These are phyloP conservation scores for Cliona cf. orientalis DNA, from an alignment of 37 sponge, comb jelly and placozoan genomes.

Conservation along the genomic window DNA sequence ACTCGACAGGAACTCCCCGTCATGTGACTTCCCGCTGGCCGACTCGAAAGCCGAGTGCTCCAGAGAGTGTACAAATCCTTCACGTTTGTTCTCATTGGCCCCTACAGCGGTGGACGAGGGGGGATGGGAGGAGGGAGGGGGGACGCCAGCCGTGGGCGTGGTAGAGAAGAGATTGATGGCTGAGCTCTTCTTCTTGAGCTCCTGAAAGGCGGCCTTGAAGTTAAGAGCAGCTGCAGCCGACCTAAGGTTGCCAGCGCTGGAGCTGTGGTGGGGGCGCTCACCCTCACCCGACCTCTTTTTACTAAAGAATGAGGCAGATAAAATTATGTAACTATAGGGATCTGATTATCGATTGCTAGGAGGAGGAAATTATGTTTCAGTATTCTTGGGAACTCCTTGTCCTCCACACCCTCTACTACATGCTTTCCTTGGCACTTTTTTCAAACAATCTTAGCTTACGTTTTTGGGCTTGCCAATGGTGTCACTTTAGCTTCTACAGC, in stretches of 20 bases:
- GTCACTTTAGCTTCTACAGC: slow-evolving; percentile 2
- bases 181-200: slow-evolving; percentile 43
- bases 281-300: background rate
- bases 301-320: background rate
- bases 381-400: background rate
- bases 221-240: background rate
- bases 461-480: slow-evolving; percentile 11
- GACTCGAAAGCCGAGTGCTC: no score
- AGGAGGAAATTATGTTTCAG: background rate
- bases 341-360: background rate
- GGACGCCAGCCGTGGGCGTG: background rate
- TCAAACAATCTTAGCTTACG: slow-evolving; percentile 1
- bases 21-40: no score
- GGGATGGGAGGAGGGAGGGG: background rate
- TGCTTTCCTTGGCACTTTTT: background rate
- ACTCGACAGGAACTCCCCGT: background rate
- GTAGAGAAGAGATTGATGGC: slow-evolving; percentile 52
- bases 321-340: background rate
- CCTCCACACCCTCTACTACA: background rate
- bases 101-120: background rate
- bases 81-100: background rate
- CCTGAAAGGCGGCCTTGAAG: slow-evolving; percentile 9
- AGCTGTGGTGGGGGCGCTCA: background rate
- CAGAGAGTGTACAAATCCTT: background rate
- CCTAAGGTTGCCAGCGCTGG: background rate